Evolutionary conservation across 2,113 vertebrate species (phyloP), one percentile per base, ranked within the genome.

Genomic region (Motacilla tschutschensis): DNA sequence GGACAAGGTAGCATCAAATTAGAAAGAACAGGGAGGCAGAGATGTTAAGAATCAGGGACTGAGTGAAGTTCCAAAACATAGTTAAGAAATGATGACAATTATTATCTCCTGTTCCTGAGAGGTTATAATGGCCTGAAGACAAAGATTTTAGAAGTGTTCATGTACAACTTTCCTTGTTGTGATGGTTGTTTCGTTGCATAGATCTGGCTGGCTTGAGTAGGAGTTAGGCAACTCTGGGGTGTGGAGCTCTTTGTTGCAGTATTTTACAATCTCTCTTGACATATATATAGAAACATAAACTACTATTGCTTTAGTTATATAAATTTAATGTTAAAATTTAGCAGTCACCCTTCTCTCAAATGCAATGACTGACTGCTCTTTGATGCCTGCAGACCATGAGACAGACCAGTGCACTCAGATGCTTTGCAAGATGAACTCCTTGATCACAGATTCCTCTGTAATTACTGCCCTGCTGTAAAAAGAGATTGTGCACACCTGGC

Each of bases 251-350:
- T 91, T 70, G 65, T 82, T 89, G 80, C 28, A 38, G 55, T 75
- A 83, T 51, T 94, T 89, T 72, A 75, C 33, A 64, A n/a, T 67
- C 35, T 85, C 33, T 88, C 85, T 84, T 91, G 85, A 94, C 77
- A 89, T 66, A 76, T 5, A 22, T 82, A 29, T 53, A 63, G 70
- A 94, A 87, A 66, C 0, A 21, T 90, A 41, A 51, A 38, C 55
- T 88, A 84, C 28, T 63, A 26, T 59, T 69, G 14, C 64, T 79
- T 40, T 51, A 77, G 24, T 51, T 74, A 24, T 7, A n/a, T 54
- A 75, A 82, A 86, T 86, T 57, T 38, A 80, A 31, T 79, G 63
- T 60, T 80, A 84, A 53, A 79, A 72, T 72, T 64, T 43, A 81
- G 62, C 60, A 58, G 31, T 59, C 25, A 77, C 14, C 31, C 41